These are phyloP conservation scores for Cygnus buccinator DNA, from an alignment of 2,113 vertebrate genomes.

Conservation along the genomic window DNA sequence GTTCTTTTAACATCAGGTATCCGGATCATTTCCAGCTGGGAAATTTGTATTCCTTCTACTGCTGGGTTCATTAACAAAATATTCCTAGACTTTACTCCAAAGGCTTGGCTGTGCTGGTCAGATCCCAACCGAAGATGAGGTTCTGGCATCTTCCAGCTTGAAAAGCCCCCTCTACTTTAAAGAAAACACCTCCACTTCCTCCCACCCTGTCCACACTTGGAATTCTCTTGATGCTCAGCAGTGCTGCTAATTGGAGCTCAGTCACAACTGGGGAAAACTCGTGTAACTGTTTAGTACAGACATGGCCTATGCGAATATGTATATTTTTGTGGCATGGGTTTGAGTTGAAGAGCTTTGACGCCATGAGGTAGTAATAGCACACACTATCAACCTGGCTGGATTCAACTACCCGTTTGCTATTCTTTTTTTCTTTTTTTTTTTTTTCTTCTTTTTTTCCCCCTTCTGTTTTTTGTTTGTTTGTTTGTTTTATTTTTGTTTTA, in stretches of 20 bases:
- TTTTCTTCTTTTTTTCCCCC: not conserved
- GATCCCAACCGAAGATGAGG: not conserved
- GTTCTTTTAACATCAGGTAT: constrained; percentile 21
- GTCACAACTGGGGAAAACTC: not conserved
- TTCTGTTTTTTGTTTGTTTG: not conserved
- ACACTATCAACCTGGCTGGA: not conserved
- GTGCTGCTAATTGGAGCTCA: not conserved
- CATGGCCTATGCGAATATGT: not conserved
- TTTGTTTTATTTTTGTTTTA: not conserved
- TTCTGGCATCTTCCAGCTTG: not conserved
- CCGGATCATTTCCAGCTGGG: not conserved
- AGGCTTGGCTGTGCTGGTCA: not conserved
- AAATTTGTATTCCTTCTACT: not conserved
- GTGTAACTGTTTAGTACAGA: not conserved
- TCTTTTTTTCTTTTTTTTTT: not conserved
- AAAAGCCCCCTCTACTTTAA: not conserved
- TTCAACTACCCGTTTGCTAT: not conserved
- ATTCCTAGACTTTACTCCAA: not conserved
- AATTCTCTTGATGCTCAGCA: not conserved
- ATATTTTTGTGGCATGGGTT: not conserved
- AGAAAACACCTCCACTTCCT: not conserved
- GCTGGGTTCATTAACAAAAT: not conserved
- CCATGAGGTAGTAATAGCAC: rapidly evolving
- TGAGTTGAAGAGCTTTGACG: not conserved
- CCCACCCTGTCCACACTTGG: not conserved